Percentiles rank a stretch among this genome's conserved stretches.
phyloP scores from a whole-genome alignment of 1,140 invertebrate genomes.

The Patella vulgata region DNA sequence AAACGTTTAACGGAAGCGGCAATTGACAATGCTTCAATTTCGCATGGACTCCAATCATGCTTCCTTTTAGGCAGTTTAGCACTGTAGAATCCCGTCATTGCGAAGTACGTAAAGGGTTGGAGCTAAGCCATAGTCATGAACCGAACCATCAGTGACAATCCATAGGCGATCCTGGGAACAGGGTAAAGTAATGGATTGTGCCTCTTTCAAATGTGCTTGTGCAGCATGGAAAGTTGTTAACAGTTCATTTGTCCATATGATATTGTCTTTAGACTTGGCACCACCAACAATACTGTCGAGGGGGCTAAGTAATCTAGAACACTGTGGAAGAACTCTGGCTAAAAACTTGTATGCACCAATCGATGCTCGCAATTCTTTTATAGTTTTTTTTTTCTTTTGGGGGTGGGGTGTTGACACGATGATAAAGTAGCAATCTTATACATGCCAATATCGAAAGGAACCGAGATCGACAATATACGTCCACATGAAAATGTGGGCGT shows the following conservation, averaged over 20 bases:
- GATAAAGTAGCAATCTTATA: conserved; percentile 20
- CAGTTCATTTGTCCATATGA: conserved; percentile 30
- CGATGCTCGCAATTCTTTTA: conserved; percentile 26
- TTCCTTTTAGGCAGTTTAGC: conserved; percentile 24
- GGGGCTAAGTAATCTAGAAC: conserved; percentile 14
- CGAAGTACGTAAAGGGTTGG: conserved; percentile 29
- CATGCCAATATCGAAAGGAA: too few relatives aligned
- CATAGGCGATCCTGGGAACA: conserved; percentile 22
- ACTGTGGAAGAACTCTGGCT: too few relatives aligned
- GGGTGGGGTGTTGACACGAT: conserved; percentile 8
- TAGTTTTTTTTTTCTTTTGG: too few relatives aligned
- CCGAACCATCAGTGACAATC: conserved; percentile 41
- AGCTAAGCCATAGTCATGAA: conserved; percentile 24
- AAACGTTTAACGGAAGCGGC: conserved; percentile 31
- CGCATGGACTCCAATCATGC: conserved; percentile 26
- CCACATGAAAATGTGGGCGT: too few relatives aligned
- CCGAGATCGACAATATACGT: too few relatives aligned
- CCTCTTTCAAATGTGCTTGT: conserved; percentile 2
- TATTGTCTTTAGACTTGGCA: conserved; percentile 23
- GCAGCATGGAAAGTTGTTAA: conserved; percentile 10
- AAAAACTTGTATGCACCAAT: too few relatives aligned
- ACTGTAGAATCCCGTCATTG: conserved; percentile 32
- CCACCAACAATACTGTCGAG: conserved; percentile 29
- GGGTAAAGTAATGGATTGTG: conserved; percentile 28
- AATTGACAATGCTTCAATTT: conserved; percentile 28